These are phyloP conservation scores for Drosophila siamana DNA, from an alignment of 2,888 invertebrate species.

Conservation along the genomic window DNA sequence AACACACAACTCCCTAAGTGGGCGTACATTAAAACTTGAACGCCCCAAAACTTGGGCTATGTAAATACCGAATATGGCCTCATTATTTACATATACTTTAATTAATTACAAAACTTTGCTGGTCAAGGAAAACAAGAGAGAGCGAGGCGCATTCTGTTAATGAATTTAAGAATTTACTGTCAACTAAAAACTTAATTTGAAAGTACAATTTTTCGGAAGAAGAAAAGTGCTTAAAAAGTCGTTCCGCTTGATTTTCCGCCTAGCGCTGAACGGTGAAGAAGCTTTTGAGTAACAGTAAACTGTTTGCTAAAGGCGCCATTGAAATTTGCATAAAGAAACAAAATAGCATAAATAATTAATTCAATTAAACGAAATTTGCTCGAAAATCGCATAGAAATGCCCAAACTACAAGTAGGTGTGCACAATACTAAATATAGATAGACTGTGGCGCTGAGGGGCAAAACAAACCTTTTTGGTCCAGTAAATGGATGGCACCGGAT, in stretches of 20 bases:
- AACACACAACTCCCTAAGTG: neutral
- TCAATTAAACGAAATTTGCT: conserved; percentile 59
- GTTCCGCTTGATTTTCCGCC: neutral
- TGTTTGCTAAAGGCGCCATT: conserved; percentile 27
- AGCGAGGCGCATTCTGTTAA: conserved; percentile 2
- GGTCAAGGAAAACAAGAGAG: neutral
- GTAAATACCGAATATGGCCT: neutral
- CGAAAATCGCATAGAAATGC: conserved; percentile 34
- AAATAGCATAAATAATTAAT: conserved; percentile 52
- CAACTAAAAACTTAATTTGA: conserved; percentile 41
- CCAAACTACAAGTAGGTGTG: conserved; percentile 11
- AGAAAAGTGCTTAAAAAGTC: conserved; percentile 38
- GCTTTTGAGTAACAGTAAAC: neutral
- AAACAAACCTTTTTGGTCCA: conserved; percentile 86
- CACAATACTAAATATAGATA: too few relatives aligned
- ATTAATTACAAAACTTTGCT: conserved; percentile 27
- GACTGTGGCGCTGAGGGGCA: conserved; percentile 3
- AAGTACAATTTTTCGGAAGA: conserved; percentile 39
- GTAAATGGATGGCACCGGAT: conserved; percentile 90
- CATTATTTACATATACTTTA: conserved; percentile 1
- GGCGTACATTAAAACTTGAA: too few relatives aligned
- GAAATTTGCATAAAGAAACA: conserved; percentile 61
- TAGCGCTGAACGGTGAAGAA: too few relatives aligned
- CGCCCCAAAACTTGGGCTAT: too few relatives aligned
- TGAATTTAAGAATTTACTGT: conserved; percentile 20